Conservation (phyloP, 2,113 vertebrate genomes). For the Rhodinocichla rosea region DNA sequence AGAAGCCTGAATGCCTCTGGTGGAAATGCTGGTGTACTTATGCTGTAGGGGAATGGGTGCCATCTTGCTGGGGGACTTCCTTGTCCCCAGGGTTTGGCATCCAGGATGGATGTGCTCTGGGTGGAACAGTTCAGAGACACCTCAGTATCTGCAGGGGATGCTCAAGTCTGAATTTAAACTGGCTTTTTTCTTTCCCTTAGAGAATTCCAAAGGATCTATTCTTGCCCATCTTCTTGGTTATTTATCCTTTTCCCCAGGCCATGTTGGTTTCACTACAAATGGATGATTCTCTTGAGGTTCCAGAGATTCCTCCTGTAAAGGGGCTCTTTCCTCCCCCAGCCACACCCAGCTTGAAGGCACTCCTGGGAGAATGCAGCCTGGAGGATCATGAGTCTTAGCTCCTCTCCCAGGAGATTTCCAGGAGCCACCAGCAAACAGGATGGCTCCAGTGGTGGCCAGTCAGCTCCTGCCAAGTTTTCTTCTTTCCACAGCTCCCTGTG, state of each 20-base stretch:
- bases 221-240: neutral
- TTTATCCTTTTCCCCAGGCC: neutral
- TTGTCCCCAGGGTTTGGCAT: neutral
- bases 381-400: rapidly evolving
- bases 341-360: rapidly evolving
- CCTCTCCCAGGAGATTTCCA: neutral
- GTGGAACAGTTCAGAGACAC: neutral
- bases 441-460: rapidly evolving
- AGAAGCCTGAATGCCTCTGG: neutral
- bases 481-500: neutral
- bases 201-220: neutral
- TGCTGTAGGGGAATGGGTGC: rapidly evolving
- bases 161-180: neutral
- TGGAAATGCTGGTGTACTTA: rapidly evolving
- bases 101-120: neutral
- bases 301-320: neutral
- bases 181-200: neutral
- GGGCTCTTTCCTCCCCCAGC: neutral
- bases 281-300: neutral
- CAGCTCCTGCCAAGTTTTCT: neutral
- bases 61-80: neutral
- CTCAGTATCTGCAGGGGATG: neutral
- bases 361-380: neutral
- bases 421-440: neutral
- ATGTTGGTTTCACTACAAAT: neutral